Evolutionary conservation across 2,797 vertebrate species (phyloP).

Genomic region (Diglossa cyanea): DNA sequence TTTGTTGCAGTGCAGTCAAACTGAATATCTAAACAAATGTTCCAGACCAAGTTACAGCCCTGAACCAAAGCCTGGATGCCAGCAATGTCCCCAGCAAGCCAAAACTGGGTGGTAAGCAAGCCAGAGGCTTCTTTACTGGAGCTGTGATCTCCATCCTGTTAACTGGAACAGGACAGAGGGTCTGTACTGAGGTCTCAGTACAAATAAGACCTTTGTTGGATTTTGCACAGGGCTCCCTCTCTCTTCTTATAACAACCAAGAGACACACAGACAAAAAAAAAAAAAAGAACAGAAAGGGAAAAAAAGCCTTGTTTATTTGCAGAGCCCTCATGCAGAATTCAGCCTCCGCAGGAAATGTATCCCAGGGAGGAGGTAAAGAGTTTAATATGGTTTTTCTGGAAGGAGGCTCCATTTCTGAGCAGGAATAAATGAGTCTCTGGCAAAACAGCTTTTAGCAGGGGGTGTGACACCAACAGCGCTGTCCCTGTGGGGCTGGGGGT

Average conservation of each 20-base stretch:
- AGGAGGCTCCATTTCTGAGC: not conserved
- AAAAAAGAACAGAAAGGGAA: not conserved
- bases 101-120: constrained; percentile 50
- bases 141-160: constrained; percentile 59
- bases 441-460: not conserved
- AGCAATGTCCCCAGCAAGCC: constrained; percentile 49
- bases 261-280: not conserved
- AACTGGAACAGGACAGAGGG: constrained; percentile 63
- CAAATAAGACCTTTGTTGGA: constrained; percentile 62
- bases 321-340: constrained; percentile 49
- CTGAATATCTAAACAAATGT: constrained; percentile 64
- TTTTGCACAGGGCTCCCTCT: constrained; percentile 44
- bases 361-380: constrained; percentile 33
- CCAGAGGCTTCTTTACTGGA: constrained; percentile 60
- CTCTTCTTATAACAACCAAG: constrained; percentile 47
- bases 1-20: constrained; percentile 64
- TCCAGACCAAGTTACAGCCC: constrained; percentile 56
- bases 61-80: constrained; percentile 52
- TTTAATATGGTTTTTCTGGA: constrained; percentile 12
- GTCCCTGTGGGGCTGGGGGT: not conserved
- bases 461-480: not conserved
- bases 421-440: not conserved
- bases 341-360: constrained; percentile 40
- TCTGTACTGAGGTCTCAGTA: constrained; percentile 43
- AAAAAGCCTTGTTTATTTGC: constrained; percentile 60